Base-by-base conservation (phyloP, 2,888 invertebrate species). In the Monochamus alternatus region DNA sequence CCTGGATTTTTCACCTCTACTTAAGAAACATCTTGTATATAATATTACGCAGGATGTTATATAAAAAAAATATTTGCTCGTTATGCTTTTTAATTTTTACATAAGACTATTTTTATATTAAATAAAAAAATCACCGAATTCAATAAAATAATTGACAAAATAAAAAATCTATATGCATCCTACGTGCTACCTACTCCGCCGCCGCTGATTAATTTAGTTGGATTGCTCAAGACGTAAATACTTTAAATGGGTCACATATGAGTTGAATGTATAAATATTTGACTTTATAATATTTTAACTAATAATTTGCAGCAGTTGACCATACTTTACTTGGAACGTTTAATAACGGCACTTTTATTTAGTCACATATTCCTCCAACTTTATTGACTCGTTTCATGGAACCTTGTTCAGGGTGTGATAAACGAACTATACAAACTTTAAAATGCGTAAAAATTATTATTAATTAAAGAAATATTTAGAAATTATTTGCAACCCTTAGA, bases 171-270 rank as follows among this genome's bases (percentile, higher is more conserved):
- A 59, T 69, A 73, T 69, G 73, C 76, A 73, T 69, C 64, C 47
- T 43, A 67, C 65, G 43, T 65, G 60, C 60, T 44, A 65, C 73
- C 68, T 69, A 73, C 76, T 73, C 65, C 55, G 5, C 55, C 55
- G 55, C 55, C 8, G 55, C 55, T 55, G 55, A 5, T 22, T 22
- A 22, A 55, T 10, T n/a, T n/a, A n/a, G 12, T 55, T 55, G 55
- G 55, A 43, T 47, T 63, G 63, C 68, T 68, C 67, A 69, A 75
- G 69, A 63, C 73, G 71, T 65, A 76, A 78, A 78, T 73, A 78
- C 73, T 69, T 70, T 73, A 78, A 78, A 78, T 78, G 59, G 78
- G 78, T 78, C 78, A 74, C 73, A 65, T 68, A 65, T 75, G 69
- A 58, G 65, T 75, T 64, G 77, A 77, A 78, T 73, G 74, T 72